Base-by-base conservation (phyloP, 2,113 vertebrate genomes). In the Melospiza melodia region DNA sequence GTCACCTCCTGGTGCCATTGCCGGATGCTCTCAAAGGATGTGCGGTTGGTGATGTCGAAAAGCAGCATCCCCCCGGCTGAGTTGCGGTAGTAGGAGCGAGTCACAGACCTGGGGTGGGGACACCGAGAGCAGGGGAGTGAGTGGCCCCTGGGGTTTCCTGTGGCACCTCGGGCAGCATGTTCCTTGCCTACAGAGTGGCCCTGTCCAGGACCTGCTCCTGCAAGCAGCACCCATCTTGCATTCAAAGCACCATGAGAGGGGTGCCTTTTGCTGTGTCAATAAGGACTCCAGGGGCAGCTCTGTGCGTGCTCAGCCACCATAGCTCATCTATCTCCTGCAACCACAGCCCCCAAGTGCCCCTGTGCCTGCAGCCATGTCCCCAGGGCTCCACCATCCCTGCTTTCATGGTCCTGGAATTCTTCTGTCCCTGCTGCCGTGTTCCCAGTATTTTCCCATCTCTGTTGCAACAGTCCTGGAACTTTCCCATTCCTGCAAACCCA, bases 11-110 rank as follows among this genome's bases (percentile, higher is more conserved):
- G 83, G 55, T 99, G 97, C 98, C 99, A 99, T 12, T 87, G 97
- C 59, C 87, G 95, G 49, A 98, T 27, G 33, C 97, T 98, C 83
- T 99, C 98, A 37, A 99, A 99, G 35, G 99, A 98, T 3, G 91
- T 41, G 6, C 98, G 98, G 87, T 98, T 98, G 92, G 98, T 98
- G 51, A 99, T 83, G 93, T 98, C 98, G 11, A 99, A 99, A 83
- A 99, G 97, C 95, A 99, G 94, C 96, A 99, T 97, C 44, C 97
- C 98, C 67, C 98, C 99, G 0, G 98, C 98, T 0, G 97, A 98
- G 96, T 98, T 99, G 51, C 97, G 98, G 95, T 98, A 98, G 78
- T 98, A 99, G 51, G 98, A 99, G 7, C 98, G 96, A 39, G 98
- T 98, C 96, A 99, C 98, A 1, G 98, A 99, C 97, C 98, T 99